Percentiles rank a stretch among this genome's conserved stretches.
phyloP scores from a whole-genome alignment of 2,888 invertebrate species.

The Physocephala rufipes region DNA sequence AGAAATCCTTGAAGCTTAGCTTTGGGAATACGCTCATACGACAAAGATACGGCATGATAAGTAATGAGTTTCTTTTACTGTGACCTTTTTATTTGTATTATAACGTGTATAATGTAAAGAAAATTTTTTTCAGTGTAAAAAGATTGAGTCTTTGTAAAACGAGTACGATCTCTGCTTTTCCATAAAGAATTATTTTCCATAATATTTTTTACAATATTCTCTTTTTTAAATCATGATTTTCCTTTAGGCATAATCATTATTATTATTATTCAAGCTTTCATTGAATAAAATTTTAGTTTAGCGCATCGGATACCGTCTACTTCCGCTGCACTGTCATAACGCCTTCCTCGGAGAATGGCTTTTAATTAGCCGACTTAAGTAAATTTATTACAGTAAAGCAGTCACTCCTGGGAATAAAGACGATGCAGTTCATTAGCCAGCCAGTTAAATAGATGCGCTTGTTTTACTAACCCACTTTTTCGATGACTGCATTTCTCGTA shows the following conservation, averaged over 20 bases:
- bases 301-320: neutral
- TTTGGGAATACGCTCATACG: neutral
- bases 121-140: too few species aligned
- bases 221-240: too few species aligned
- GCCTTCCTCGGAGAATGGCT: neutral
- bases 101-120: too few species aligned
- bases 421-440: slow-evolving; percentile 19
- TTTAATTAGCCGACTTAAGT: slow-evolving; percentile 29
- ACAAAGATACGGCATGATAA: neutral
- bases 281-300: too few species aligned
- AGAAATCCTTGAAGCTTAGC: slow-evolving; percentile 14
- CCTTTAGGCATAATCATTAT: too few species aligned
- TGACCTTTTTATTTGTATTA: neutral
- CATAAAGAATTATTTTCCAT: too few species aligned
- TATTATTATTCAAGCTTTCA: too few species aligned
- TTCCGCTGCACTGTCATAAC: neutral
- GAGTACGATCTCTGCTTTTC: too few species aligned
- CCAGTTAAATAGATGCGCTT: neutral
- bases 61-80: neutral
- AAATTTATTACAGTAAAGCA: slow-evolving; percentile 2
- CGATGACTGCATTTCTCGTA: neutral
- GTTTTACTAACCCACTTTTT: slow-evolving; percentile 33
- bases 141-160: too few species aligned
- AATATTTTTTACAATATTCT: too few species aligned
- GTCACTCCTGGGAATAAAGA: neutral